Evolutionary conservation across 2,113 vertebrate genomes (phyloP).

Genomic region (Calonectris borealis): DNA sequence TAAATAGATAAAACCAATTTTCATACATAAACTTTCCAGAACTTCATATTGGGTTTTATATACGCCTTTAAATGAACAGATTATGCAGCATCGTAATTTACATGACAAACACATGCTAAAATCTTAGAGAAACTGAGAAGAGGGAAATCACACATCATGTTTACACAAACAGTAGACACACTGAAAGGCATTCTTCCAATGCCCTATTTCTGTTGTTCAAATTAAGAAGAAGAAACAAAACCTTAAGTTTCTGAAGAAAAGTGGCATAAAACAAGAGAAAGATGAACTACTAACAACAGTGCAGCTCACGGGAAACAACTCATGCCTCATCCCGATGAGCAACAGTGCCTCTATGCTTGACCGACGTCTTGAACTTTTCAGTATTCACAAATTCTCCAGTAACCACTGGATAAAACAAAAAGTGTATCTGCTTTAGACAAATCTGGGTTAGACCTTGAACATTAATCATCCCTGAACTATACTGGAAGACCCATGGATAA

Average conservation of each 20-base stretch:
- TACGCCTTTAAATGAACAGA: not conserved
- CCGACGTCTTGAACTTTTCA: not conserved
- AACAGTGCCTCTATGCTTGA: not conserved
- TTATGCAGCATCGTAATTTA: not conserved
- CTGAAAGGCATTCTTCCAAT: not conserved
- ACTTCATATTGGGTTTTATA: not conserved
- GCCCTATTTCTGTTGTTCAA: not conserved
- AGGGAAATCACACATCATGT: not conserved
- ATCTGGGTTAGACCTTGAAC: not conserved
- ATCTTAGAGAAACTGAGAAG: not conserved
- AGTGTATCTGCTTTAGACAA: not conserved
- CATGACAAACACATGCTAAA: not conserved
- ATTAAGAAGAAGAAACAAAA: not conserved
- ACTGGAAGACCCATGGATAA: not conserved
- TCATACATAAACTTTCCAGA: not conserved
- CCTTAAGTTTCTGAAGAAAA: not conserved
- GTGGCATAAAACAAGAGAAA: not conserved
- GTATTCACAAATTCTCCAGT: not conserved
- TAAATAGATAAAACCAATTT: not conserved
- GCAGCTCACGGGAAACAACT: not conserved
- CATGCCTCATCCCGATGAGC: not conserved
- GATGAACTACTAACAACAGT: not conserved
- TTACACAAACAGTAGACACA: not conserved
- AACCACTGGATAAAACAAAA: not conserved
- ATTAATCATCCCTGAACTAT: not conserved